These are phyloP conservation scores for Dolichallabes microphthalmus DNA, from an alignment of 2,113 vertebrate genomes.

Conservation along the genomic window DNA sequence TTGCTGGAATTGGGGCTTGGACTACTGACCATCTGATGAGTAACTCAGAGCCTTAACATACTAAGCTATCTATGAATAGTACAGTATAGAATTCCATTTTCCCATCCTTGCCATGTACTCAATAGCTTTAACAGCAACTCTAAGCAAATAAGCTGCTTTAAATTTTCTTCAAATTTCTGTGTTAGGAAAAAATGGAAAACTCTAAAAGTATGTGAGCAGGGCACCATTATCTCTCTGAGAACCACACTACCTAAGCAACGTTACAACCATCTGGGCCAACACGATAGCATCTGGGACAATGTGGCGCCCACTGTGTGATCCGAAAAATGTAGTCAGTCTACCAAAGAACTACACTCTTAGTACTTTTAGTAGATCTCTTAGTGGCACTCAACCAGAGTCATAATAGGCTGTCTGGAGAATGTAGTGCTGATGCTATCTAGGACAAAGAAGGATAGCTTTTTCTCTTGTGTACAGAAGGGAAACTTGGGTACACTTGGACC, in stretches of 20 bases:
- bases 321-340: conserved; percentile 6
- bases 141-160: neutral
- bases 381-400: conserved; percentile 18
- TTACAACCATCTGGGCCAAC: conserved; percentile 4
- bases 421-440: conserved; percentile 38
- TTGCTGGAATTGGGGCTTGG: no score
- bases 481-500: conserved; percentile 26
- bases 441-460: conserved; percentile 23
- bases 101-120: neutral
- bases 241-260: conserved; percentile 24
- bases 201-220: neutral
- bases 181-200: neutral
- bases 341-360: conserved; percentile 20
- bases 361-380: conserved; percentile 18
- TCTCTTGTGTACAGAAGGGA: conserved; percentile 27
- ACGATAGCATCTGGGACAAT: conserved; percentile 33
- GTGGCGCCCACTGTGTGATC: neutral
- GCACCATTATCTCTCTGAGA: conserved; percentile 18
- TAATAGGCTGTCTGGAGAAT: conserved; percentile 12
- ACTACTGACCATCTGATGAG: no score
- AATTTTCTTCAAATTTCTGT: neutral
- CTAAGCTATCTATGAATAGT: no score
- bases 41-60: no score
- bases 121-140: neutral
- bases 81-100: neutral